Conservation (phyloP, 2,113 vertebrate species). For the Oryzias melastigma region DNA sequence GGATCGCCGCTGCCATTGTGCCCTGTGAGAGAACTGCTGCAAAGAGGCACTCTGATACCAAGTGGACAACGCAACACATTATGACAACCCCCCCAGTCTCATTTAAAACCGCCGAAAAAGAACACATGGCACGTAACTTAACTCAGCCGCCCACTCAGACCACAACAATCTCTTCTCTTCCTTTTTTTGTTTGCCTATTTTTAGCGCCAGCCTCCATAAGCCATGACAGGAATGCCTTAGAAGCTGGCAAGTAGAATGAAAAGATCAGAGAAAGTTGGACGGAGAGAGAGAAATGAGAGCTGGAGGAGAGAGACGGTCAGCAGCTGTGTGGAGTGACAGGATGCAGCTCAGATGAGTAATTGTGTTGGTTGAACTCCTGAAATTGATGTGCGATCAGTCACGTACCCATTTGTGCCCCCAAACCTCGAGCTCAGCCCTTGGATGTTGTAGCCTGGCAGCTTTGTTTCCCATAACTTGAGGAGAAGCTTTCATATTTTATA, state of each 20-base stretch:
- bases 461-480: conserved; percentile 14
- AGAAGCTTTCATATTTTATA: not conserved
- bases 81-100: conserved; percentile 52
- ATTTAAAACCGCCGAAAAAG: conserved; percentile 31
- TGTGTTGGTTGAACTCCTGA: conserved; percentile 47
- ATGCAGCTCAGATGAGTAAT: conserved; percentile 65
- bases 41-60: conserved; percentile 64
- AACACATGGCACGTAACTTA: conserved; percentile 59
- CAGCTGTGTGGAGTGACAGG: conserved; percentile 73
- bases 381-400: conserved; percentile 76
- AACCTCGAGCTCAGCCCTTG: conserved; percentile 43
- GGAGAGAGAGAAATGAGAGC: conserved; percentile 63
- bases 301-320: conserved; percentile 52
- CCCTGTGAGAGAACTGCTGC: conserved; percentile 56
- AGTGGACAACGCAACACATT: conserved; percentile 74
- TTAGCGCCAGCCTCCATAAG: conserved; percentile 28
- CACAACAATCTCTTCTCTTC: conserved; percentile 18
- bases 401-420: conserved; percentile 44
- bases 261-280: conserved; percentile 57
- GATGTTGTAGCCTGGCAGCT: conserved; percentile 22
- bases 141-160: conserved; percentile 46
- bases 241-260: conserved; percentile 38
- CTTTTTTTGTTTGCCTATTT: conserved; percentile 36
- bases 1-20: conserved; percentile 77
- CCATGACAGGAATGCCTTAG: conserved; percentile 37